These are phyloP conservation scores for Orussus abietinus DNA, from an alignment of 1,140 invertebrate genomes.

Conservation along the genomic window DNA sequence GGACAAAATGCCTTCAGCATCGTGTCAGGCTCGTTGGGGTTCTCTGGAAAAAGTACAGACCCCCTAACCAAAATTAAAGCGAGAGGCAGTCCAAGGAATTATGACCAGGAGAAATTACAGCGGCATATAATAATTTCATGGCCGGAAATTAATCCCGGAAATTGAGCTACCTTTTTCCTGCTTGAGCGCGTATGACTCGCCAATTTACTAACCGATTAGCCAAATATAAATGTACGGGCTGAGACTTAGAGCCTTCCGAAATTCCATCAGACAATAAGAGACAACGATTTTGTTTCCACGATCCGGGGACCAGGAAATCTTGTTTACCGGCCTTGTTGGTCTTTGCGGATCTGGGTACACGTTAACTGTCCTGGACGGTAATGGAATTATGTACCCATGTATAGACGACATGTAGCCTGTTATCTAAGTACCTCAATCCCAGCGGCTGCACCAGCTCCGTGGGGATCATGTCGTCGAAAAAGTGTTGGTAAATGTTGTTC, in stretches of 20 bases:
- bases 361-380: conserved; percentile 31
- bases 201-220: conserved; percentile 69
- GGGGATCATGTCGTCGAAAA: conserved; percentile 67
- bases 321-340: conserved; percentile 69
- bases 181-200: too few relatives aligned
- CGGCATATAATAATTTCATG: too few relatives aligned
- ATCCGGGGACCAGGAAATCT: conserved; percentile 84
- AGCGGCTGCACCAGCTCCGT: conserved; percentile 58
- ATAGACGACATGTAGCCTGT: too few relatives aligned
- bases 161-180: too few relatives aligned
- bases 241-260: too few relatives aligned
- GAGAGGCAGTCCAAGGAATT: too few relatives aligned
- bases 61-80: too few relatives aligned
- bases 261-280: conserved; percentile 78
- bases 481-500: conserved; percentile 85
- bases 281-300: conserved; percentile 75
- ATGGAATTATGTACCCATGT: too few relatives aligned
- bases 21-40: conserved; percentile 77
- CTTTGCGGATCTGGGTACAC: conserved; percentile 58
- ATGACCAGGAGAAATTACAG: too few relatives aligned
- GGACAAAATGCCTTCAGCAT: conserved; percentile 68
- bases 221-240: conserved; percentile 84
- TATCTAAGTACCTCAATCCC: conserved; percentile 35
- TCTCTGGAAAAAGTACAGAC: conserved; percentile 68
- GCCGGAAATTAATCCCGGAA: too few relatives aligned